phyloP scores from a whole-genome alignment of 2,113 vertebrate genomes.

The Halcyon senegalensis region DNA sequence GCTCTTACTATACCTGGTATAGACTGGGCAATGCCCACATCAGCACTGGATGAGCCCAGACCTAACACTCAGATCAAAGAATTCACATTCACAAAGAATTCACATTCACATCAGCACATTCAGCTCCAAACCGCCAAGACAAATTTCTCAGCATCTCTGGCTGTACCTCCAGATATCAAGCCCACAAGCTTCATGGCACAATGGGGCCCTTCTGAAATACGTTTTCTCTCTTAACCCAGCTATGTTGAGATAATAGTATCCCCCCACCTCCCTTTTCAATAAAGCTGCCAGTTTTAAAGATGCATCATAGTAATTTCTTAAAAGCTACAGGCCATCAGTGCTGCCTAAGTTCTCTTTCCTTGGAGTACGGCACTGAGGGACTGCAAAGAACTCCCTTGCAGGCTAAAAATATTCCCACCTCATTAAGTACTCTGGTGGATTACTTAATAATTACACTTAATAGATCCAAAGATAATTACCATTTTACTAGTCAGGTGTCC shows the following conservation, averaged over 20 bases:
- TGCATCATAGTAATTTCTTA: slow-evolving; percentile 29
- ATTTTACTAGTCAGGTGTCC: slow-evolving; percentile 3
- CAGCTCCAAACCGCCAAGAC: not conserved
- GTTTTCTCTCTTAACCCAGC: not conserved
- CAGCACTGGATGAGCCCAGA: not conserved
- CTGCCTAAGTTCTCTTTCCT: slow-evolving; percentile 26
- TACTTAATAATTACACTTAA: slow-evolving; percentile 28
- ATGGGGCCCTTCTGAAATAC: not conserved
- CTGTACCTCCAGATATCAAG: not conserved
- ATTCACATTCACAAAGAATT: no score
- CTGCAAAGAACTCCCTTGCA: not conserved
- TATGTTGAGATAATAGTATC: not conserved
- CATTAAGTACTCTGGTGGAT: slow-evolving; percentile 23
- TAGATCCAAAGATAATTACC: slow-evolving; percentile 13
- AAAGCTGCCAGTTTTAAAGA: slow-evolving; percentile 47
- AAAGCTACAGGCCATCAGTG: slow-evolving; percentile 41
- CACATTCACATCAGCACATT: not conserved
- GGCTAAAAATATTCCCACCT: slow-evolving; percentile 51
- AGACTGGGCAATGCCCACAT: not conserved
- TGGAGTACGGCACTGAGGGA: not conserved
- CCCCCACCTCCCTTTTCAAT: slow-evolving; percentile 51
- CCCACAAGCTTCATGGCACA: accelerated
- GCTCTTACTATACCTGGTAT: not conserved
- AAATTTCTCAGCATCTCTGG: not conserved
- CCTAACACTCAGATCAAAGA: not conserved